A percentile compares a stretch with the other conserved stretches of the same genome.
Evolutionary conservation across 1,140 invertebrate genomes (phyloP).

Genomic region (Kradibia gibbosae): DNA sequence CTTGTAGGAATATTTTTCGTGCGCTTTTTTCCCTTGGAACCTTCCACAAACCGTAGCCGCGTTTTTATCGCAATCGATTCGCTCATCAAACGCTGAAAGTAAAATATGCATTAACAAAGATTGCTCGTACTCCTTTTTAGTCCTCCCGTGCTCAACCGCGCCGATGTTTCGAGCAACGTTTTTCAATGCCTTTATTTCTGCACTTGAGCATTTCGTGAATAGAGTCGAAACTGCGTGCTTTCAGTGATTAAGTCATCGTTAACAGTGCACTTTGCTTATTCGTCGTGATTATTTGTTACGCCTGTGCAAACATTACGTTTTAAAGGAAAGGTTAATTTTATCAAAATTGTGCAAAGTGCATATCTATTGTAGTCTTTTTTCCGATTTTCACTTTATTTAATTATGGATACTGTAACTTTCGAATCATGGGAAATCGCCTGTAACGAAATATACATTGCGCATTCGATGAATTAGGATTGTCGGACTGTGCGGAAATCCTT

Average conservation of each 20-base stretch:
- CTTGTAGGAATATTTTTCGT: background rate
- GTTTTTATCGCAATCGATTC: background rate
- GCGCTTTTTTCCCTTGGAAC: background rate
- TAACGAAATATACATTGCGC: background rate
- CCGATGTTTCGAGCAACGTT: too few relatives aligned
- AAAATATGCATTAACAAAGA: background rate
- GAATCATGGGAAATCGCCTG: background rate
- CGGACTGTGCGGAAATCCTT: too few relatives aligned
- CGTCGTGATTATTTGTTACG: background rate
- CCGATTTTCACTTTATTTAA: background rate
- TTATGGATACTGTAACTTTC: background rate
- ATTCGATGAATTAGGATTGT: background rate
- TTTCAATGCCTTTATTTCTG: background rate
- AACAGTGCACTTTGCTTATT: background rate
- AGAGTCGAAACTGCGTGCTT: background rate
- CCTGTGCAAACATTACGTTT: background rate
- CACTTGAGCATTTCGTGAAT: background rate
- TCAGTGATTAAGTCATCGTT: too few relatives aligned
- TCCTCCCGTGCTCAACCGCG: too few relatives aligned
- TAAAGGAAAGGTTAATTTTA: background rate
- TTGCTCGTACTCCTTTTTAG: background rate
- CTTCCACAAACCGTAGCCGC: background rate
- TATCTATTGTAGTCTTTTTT: background rate
- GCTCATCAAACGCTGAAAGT: too few relatives aligned
- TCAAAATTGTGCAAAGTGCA: background rate